A percentile compares a stretch with the other conserved stretches of the same genome.
These are phyloP conservation scores for Crioceris asparagi DNA, from an alignment of 2,888 invertebrate genomes.

Conservation along the genomic window DNA sequence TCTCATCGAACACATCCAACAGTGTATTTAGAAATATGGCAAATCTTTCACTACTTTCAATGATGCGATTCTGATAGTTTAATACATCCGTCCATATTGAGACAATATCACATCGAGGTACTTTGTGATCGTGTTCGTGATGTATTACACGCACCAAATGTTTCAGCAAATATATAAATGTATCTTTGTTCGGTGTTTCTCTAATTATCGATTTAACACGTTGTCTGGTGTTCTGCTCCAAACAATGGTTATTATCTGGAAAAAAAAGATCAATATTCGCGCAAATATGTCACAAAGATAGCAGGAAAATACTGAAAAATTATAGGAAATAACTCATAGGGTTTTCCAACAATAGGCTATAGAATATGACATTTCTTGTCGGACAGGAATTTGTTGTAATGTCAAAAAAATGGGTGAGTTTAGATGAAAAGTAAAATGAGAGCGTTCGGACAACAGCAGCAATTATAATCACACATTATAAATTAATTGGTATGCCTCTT, in stretches of 20 bases:
- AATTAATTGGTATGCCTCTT: too few relatives aligned
- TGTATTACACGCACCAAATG: conserved; percentile 26
- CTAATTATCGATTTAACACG: conserved; percentile 21
- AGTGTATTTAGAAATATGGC: conserved; percentile 16
- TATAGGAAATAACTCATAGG: too few relatives aligned
- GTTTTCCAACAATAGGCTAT: too few relatives aligned
- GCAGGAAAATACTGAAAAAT: too few relatives aligned
- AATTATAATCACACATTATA: too few relatives aligned
- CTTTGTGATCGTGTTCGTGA: conserved; percentile 23
- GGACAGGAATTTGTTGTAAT: too few relatives aligned
- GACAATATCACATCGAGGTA: conserved; percentile 22
- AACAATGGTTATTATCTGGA: conserved; percentile 20
- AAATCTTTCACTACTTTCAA: conserved; percentile 15
- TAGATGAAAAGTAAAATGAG: too few relatives aligned
- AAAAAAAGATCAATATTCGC: too few relatives aligned
- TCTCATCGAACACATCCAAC: conserved; percentile 17
- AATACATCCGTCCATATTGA: conserved; percentile 26
- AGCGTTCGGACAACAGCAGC: too few relatives aligned
- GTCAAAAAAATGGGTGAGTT: too few relatives aligned
- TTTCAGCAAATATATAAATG: conserved; percentile 25
- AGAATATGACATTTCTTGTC: too few relatives aligned
- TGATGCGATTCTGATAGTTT: conserved; percentile 15
- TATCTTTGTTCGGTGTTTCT: conserved; percentile 27
- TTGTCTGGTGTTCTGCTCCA: conserved; percentile 18
- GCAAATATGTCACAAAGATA: too few relatives aligned